Evolutionary conservation across 2,797 vertebrate genomes (phyloP), one percentile per base, ranked within the genome.

Genomic region (Danionella dracula): DNA sequence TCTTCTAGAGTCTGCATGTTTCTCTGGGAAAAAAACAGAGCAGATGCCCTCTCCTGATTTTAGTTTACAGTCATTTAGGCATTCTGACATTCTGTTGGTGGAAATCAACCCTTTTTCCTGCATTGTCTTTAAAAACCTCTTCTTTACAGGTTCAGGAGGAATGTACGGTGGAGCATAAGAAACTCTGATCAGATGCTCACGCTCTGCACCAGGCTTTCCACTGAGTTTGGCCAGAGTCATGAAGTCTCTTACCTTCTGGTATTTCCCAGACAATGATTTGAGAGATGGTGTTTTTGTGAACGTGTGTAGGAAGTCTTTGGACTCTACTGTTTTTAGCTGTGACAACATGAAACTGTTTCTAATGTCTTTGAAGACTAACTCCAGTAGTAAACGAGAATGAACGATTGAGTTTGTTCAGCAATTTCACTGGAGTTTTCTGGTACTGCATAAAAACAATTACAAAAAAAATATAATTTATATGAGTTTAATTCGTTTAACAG

Each of bases 181-280:
- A 53, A 53, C 31, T n/a, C 31, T 35, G 9, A 20, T 19, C 4
- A 53, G 16, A 51, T 51, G 27, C 49, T 17, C 15, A 51, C 29
- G 34, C n/a, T n/a, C 15, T 11, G 5, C 29, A 6, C 29, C 29
- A 51, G 49, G 49, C 49, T 19, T 51, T 32, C 29, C 9, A 34
- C 29, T 51, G 7, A 51, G 49, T 51, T 51, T 50, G 23, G 13
- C 48, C 48, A 50, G 29, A 51, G 49, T 34, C 31, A 53, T 53
- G 16, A 53, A 53, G 10, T 35, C 29, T 4, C 11, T n/a, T 20
- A 40, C 27, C 45, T 11, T 60, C 41, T 35, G 12, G 27, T 20
- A 46, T 42, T 15, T 48, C 17, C 8, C 41, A 60, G 42, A 2
- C 41, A 45, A 60, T 60, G 4, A 34, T 13, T 32, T 60, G 31